Base-by-base conservation (phyloP, 2,888 invertebrate species). In the Lycophotia porphyrea region DNA sequence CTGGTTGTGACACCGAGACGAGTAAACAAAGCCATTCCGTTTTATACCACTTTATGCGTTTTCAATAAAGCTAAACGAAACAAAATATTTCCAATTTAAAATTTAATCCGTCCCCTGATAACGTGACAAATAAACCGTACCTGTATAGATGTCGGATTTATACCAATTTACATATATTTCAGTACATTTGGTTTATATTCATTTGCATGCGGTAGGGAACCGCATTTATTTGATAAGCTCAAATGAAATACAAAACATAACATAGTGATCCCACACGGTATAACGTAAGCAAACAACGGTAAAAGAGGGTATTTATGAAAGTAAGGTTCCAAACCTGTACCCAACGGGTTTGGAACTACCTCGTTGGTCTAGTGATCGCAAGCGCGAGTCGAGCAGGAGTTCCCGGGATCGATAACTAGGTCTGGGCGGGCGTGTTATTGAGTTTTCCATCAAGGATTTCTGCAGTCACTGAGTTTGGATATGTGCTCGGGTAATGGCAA, bases 21-120 rank as follows among this genome's bases (percentile, higher is more conserved):
- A 86, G 87, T 88, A 90, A 90, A 90, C 88, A 89, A 82, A 72
- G 71, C 83, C 71, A 85, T 88, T 86, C 71, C 74, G 71, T 81
- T 88, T 84, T 84, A 85, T 85, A 77, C 67, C 74, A 76, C 71
- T 85, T 85, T 84, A 86, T 87, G 69, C 68, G 81, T 77, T 84
- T 87, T 74, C 85, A 86, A 86, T 87, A 83, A 74, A 84, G 78
- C 80, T 84, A 83, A 87, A 84, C 75, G 81, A 63, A 63, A 63
- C 63, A n/a, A 60, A 60, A 84, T 78, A 86, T 87, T 84, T 82
- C 79, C 84, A 88, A 88, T 87, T 85, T 84, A 76, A 81, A 85
- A 87, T 87, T 82, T 87, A 84, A 81, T 81, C 78, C 76, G 47
- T 52, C 55, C 71, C 39, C 58, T 58, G 64, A 61, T 80, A 86